Conservation (phyloP, 1,140 invertebrate species). For the Manduca sexta region DNA sequence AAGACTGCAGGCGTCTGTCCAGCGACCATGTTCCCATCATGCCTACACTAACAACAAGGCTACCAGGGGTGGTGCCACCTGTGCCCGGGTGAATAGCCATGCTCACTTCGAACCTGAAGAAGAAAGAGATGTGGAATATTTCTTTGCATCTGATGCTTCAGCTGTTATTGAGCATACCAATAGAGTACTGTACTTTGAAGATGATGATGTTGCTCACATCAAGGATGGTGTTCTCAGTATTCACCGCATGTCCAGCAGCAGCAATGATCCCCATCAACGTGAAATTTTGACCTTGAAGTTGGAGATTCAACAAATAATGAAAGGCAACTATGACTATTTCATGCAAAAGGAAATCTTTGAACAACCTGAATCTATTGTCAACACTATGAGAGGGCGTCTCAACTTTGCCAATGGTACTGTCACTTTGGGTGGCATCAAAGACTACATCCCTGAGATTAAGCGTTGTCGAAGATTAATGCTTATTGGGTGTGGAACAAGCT, state of each 20-base stretch:
- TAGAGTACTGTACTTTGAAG: constrained; percentile 94
- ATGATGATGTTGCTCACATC: constrained; percentile 91
- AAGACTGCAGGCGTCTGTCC: constrained; percentile 95
- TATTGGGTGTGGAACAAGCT: constrained; percentile 99
- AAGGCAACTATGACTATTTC: constrained; percentile 98
- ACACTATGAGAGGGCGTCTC: constrained; percentile 98
- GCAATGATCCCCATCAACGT: constrained; percentile 86
- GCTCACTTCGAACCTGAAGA: constrained; percentile 93
- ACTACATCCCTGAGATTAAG: constrained; percentile 98
- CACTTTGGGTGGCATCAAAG: constrained; percentile 81
- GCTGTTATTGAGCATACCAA: constrained; percentile 99
- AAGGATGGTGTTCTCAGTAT: constrained; percentile 95
- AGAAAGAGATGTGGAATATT: constrained; percentile 98
- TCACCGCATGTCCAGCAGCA: constrained; percentile 88
- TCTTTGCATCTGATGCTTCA: constrained; percentile 99
- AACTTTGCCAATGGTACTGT: constrained; percentile 93
- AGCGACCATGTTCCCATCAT: constrained; percentile 98
- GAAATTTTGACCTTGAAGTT: constrained; percentile 98
- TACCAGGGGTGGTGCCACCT: constrained; percentile 74
- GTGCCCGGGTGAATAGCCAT: constrained; percentile 85
- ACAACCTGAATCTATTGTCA: constrained; percentile 98
- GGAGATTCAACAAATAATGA: constrained; percentile 99
- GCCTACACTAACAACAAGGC: constrained; percentile 87
- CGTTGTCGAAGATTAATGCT: constrained; percentile 96
- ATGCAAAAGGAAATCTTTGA: constrained; percentile 99